A percentile compares a stretch with the other conserved stretches of the same genome.
Evolutionary conservation across 2,888 invertebrate species (phyloP).

Genomic region (Agrochola macilenta): DNA sequence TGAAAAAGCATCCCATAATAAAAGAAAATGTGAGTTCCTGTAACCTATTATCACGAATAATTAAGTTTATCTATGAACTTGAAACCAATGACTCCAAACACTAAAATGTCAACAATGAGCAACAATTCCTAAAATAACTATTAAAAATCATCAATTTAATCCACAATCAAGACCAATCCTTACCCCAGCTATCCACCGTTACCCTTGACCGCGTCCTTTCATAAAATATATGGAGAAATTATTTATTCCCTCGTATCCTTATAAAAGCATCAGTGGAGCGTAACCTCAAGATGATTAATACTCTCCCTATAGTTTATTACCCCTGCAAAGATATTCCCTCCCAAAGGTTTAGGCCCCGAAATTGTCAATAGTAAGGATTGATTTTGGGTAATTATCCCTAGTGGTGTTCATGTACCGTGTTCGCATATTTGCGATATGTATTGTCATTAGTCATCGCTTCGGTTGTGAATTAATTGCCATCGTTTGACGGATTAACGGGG

Average conservation of each 20-base stretch:
- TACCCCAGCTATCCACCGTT: constrained; percentile 13
- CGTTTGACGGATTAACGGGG: constrained; percentile 54
- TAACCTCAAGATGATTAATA: constrained; percentile 63
- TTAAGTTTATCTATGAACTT: background rate
- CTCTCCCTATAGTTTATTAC: constrained; percentile 48
- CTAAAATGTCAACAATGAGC: background rate
- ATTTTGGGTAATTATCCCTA: constrained; percentile 58
- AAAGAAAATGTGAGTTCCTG: background rate
- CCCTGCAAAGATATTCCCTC: constrained; percentile 46
- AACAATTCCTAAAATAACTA: background rate
- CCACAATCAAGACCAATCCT: constrained; percentile 23
- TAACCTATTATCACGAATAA: background rate
- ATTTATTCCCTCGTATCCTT: constrained; percentile 55
- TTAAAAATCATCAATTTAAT: constrained; percentile 15
- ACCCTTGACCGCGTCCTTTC: constrained; percentile 48
- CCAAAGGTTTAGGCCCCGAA: constrained; percentile 39
- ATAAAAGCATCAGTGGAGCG: constrained; percentile 51
- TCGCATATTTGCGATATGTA: constrained; percentile 48
- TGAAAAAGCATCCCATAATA: background rate
- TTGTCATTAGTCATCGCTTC: constrained; percentile 53
- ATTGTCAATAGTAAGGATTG: constrained; percentile 57
- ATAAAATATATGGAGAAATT: constrained; percentile 57
- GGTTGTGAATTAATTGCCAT: constrained; percentile 44
- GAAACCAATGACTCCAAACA: background rate
- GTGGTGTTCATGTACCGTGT: constrained; percentile 25